These are phyloP conservation scores for Coelogynopora nodosa DNA, from an alignment of 2,888 invertebrate species.

Conservation along the genomic window DNA sequence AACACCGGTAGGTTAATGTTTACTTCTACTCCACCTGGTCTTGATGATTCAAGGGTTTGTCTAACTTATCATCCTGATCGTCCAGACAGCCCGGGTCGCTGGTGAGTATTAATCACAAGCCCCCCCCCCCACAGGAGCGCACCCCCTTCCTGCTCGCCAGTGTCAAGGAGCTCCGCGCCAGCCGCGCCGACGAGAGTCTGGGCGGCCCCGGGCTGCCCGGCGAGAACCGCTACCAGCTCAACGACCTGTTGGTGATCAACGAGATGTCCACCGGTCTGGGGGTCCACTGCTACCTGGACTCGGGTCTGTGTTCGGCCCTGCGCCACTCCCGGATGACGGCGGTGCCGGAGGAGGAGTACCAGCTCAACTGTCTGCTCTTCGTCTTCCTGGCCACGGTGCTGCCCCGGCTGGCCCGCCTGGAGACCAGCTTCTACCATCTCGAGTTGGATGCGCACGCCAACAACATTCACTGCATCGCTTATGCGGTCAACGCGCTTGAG, in stretches of 20 bases:
- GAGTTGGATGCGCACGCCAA: conserved; percentile 72
- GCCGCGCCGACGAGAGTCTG: background rate
- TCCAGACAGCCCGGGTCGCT: too few species aligned
- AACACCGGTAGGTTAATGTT: too few species aligned
- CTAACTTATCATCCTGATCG: too few species aligned
- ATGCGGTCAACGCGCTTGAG: conserved; percentile 82
- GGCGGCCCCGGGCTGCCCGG: background rate
- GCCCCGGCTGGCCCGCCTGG: conserved; percentile 77
- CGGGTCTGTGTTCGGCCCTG: conserved; percentile 25
- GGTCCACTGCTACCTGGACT: conserved; percentile 33
- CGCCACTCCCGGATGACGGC: conserved; percentile 12
- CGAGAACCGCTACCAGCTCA: background rate
- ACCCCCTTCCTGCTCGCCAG: conserved; percentile 93
- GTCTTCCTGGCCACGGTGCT: conserved; percentile 97
- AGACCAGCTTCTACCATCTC: conserved; percentile 38
- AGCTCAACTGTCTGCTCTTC: conserved; percentile 88
- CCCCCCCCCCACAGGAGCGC: conserved; percentile 67
- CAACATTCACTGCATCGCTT: conserved; percentile 95
- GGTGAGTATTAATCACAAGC: too few species aligned
- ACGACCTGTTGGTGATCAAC: conserved; percentile 35
- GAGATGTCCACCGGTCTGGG: conserved; percentile 32
- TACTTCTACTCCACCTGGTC: too few species aligned
- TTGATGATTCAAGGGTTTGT: too few species aligned
- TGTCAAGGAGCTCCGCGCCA: conserved; percentile 62
- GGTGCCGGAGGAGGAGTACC: conserved; percentile 81